Conservation (phyloP, 1,140 invertebrate species). For the Cyclargus thomasi region DNA sequence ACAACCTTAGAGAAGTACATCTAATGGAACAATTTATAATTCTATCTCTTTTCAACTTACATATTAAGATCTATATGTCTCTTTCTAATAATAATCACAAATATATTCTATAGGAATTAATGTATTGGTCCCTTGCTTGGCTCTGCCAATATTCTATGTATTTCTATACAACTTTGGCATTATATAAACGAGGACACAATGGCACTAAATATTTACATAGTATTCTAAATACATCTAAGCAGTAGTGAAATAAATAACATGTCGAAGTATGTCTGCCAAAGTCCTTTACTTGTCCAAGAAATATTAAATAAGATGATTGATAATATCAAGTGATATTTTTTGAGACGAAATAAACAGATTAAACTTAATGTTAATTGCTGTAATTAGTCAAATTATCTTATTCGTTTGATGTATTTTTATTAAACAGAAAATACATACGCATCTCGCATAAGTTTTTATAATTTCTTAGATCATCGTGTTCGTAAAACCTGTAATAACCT, state of each 20-base stretch:
- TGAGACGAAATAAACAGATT: background rate
- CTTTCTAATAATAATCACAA: background rate
- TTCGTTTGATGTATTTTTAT: too few relatives aligned
- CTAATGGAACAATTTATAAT: conserved; percentile 4
- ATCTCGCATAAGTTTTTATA: too few relatives aligned
- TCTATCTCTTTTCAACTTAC: background rate
- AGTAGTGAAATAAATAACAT: conserved; percentile 19
- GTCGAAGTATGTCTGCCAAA: conserved; percentile 6
- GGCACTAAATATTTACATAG: conserved; percentile 69
- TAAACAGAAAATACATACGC: too few relatives aligned
- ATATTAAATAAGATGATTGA: too few relatives aligned
- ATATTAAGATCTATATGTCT: background rate
- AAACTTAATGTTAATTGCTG: too few relatives aligned
- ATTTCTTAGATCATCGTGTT: too few relatives aligned
- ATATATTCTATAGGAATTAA: background rate
- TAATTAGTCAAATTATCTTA: too few relatives aligned
- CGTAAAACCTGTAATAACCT: too few relatives aligned
- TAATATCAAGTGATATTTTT: background rate
- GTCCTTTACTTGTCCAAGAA: background rate
- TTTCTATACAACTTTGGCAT: conserved; percentile 63
- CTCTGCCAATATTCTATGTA: conserved; percentile 18
- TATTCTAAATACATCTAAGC: conserved; percentile 36
- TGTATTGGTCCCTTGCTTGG: conserved; percentile 4
- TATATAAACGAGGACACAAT: conserved; percentile 60
- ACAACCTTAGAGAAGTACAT: conserved; percentile 42